Conservation (phyloP, 2,113 vertebrate genomes). For the Vulpes vulpes region DNA sequence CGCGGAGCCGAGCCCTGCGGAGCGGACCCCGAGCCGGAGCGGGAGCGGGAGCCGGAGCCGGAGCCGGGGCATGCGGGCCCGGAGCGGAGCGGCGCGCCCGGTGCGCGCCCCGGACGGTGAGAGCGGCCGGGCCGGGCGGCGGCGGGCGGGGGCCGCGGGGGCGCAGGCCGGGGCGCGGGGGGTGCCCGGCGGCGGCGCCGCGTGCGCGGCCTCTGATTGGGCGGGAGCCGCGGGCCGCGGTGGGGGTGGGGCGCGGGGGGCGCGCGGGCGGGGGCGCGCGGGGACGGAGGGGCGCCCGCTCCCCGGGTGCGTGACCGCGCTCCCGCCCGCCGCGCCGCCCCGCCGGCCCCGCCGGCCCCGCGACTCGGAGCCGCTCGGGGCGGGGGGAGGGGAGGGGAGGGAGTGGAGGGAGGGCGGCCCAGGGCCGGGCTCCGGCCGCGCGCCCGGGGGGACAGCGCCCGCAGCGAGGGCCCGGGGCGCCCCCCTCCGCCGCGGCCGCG, state of each 20-base stretch:
- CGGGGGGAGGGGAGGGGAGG: background rate
- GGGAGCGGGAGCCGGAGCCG: constrained; percentile 22
- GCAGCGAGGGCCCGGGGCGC: no score
- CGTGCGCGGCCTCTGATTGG: constrained; percentile 80
- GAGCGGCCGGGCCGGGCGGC: constrained; percentile 32
- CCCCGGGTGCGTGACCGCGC: background rate
- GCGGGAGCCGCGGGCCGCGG: constrained; percentile 67
- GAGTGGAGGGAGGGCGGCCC: background rate
- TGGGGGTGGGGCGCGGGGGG: constrained; percentile 58
- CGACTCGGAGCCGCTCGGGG: constrained; percentile 77
- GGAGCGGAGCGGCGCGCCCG: constrained; percentile 74
- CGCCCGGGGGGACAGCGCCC: no score
- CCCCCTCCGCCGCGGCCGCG: no score
- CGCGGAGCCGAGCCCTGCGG: constrained; percentile 54
- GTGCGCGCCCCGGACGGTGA: constrained; percentile 67
- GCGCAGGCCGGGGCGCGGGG: background rate
- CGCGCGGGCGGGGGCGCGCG: constrained; percentile 51
- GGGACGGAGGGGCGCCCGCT: background rate
- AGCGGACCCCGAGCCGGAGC: constrained; percentile 35
- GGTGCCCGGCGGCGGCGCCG: constrained; percentile 48
- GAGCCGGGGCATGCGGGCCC: constrained; percentile 67
- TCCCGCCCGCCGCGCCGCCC: constrained; percentile 5
- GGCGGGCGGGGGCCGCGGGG: background rate
- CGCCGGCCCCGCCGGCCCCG: background rate
- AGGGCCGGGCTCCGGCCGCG: no score